phyloP scores from a whole-genome alignment of 2,113 vertebrate genomes.

The Grammomys dolichurus region DNA sequence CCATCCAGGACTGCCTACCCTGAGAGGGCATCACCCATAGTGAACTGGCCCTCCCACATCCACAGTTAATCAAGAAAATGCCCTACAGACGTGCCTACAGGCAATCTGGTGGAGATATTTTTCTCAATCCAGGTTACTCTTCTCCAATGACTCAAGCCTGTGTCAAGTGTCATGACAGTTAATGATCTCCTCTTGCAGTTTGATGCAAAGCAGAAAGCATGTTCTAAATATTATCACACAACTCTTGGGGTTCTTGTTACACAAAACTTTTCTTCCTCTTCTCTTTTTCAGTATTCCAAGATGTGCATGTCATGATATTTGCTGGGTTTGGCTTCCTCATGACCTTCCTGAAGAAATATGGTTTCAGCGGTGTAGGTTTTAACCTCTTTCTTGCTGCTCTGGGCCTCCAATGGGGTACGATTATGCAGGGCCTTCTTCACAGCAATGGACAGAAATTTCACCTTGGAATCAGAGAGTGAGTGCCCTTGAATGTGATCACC shows the following conservation, averaged over 20 bases:
- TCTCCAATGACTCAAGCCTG: too few species aligned
- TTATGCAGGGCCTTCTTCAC: constrained; percentile 93
- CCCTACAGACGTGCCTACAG: background rate
- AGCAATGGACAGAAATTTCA: constrained; percentile 80
- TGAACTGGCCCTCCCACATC: too few species aligned
- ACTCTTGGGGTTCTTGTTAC: background rate
- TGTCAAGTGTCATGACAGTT: background rate
- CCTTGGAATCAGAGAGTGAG: constrained; percentile 88
- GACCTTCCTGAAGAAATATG: constrained; percentile 97
- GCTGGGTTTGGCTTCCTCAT: constrained; percentile 98
- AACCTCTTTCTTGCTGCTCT: constrained; percentile 96
- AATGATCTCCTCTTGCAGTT: background rate
- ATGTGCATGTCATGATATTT: constrained; percentile 99
- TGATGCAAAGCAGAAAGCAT: background rate
- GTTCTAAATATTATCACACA: background rate
- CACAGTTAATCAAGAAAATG: background rate
- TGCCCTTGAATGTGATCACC: background rate
- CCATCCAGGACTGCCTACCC: too few species aligned
- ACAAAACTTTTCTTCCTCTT: background rate
- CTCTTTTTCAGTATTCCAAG: constrained; percentile 93
- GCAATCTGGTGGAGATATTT: background rate
- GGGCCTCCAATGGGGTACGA: constrained; percentile 95
- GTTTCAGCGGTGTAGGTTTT: constrained; percentile 95
- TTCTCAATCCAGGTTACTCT: background rate
- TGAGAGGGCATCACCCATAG: background rate